Percentiles rank a stretch among this genome's conserved stretches.
phyloP scores from a whole-genome alignment of 35 echinoderm and acorn worm genomes.

The Acanthaster planci region DNA sequence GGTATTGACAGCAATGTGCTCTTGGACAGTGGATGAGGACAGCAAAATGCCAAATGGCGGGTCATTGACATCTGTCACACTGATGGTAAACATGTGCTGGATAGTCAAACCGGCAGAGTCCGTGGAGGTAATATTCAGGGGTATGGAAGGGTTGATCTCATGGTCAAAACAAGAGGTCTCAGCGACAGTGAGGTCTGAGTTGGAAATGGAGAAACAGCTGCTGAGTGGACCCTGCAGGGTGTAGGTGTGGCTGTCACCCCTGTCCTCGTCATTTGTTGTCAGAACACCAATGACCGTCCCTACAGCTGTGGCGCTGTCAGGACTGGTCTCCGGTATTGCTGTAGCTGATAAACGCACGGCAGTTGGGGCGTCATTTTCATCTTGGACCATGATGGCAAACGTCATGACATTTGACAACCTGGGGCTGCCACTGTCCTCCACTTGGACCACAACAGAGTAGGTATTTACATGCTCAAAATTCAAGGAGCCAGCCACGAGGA shows the following conservation, averaged over 20 bases:
- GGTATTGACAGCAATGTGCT: slow-evolving; percentile 15
- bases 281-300: slow-evolving; percentile 47
- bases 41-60: slow-evolving; percentile 12
- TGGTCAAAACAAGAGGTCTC: slow-evolving; percentile 39
- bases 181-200: slow-evolving; percentile 2
- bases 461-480: slow-evolving; percentile 23
- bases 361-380: slow-evolving; percentile 57
- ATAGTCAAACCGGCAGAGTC: slow-evolving; percentile 7
- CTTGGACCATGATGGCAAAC: slow-evolving; percentile 21
- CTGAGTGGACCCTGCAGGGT: not conserved
- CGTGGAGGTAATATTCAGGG: slow-evolving; percentile 3
- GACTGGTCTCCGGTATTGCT: slow-evolving; percentile 14
- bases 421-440: slow-evolving; percentile 37
- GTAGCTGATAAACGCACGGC: slow-evolving; percentile 1
- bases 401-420: not conserved
- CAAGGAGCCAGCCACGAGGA: slow-evolving; percentile 21
- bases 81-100: slow-evolving; percentile 6
- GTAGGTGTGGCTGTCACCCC: slow-evolving; percentile 36
- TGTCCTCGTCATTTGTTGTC: slow-evolving; percentile 46
- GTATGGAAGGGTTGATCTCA: not conserved
- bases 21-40: slow-evolving; percentile 26
- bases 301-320: not conserved
- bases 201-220: slow-evolving; percentile 25
- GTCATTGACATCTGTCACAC: slow-evolving; percentile 39
- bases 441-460: slow-evolving; percentile 21